A percentile compares a stretch with the other conserved stretches of the same genome.
Conservation (phyloP, 1,140 invertebrate genomes). For the Atopsyche davidsoni region DNA sequence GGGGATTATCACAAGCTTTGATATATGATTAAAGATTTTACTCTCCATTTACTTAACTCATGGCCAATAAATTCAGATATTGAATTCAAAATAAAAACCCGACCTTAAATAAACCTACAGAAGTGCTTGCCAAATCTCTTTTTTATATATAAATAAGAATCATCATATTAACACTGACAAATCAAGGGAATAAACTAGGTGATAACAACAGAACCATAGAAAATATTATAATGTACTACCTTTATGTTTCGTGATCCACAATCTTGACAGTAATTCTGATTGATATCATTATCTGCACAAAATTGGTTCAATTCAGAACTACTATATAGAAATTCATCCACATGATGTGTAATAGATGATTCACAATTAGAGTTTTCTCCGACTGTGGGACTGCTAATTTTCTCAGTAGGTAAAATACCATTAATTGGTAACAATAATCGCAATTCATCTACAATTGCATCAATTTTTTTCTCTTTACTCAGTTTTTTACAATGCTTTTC, state of each 20-base stretch:
- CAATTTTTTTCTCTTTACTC: constrained; percentile 37
- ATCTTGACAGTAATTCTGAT: constrained; percentile 56
- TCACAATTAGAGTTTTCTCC: constrained; percentile 59
- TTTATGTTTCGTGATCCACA: constrained; percentile 58
- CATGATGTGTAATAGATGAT: constrained; percentile 52
- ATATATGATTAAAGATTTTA: too few species aligned
- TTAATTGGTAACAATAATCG: constrained; percentile 50
- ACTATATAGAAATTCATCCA: constrained; percentile 68
- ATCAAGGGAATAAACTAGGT: too few species aligned
- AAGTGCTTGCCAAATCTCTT: not conserved
- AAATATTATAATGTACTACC: constrained; percentile 30
- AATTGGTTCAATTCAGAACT: constrained; percentile 58
- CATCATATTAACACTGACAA: not conserved
- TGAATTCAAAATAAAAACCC: not conserved
- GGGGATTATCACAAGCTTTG: too few species aligned
- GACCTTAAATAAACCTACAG: not conserved
- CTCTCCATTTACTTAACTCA: too few species aligned
- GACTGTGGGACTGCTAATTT: constrained; percentile 45
- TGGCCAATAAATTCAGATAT: constrained; percentile 1
- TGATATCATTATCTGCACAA: constrained; percentile 53
- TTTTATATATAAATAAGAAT: not conserved
- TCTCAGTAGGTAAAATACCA: constrained; percentile 53
- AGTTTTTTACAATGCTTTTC: constrained; percentile 34
- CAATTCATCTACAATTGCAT: constrained; percentile 49
- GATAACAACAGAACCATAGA: constrained; percentile 1